Evolutionary conservation across 2,888 invertebrate genomes (phyloP), one percentile per base, ranked within the genome.

Genomic region (Lasioglossum calceatum): DNA sequence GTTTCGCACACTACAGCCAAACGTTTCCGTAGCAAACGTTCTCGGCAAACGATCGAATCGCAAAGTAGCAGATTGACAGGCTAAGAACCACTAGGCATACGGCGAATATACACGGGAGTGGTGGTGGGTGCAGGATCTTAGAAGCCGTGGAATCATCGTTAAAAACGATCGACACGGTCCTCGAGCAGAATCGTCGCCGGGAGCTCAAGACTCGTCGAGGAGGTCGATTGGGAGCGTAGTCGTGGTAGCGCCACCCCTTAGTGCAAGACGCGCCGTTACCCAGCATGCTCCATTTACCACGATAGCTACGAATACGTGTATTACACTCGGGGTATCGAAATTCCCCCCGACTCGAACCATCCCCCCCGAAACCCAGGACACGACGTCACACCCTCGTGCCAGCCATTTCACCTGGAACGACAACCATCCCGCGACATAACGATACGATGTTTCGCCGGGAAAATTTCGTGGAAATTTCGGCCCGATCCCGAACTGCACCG

Each of bases 231-330:
- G 81, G 27, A 54, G 61, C 64, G 80, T 71, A 73, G 27, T 73
- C 85, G 80, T 61, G 74, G 78, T 70, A 80, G 82, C 77, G 74
- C 76, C 81, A 73, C 70, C 83, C 81, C 78, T 88, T 83, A 78
- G 70, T 58, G 74, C 64, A 83, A 81, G 86, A 90, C 90, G 90
- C 90, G 87, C 85, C 90, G 92, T 92, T 92, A 91, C 89, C 87
- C 92, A 75, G 81, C 90, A 90, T 88, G 92, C 92, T 90, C 93
- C 93, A 93, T 93, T 93, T 92, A 92, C 93, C 85, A 77, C 88
- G 91, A 92, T 92, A 89, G 91, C 90, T 93, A 91, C 89, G 91
- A 91, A 93, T 92, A 91, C 91, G 88, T 88, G 88, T 88, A 91
- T 89, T 88, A 90, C 88, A 87, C 67, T 78, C 79, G 19, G 39